Evolutionary conservation across 2,888 invertebrate species (phyloP).

Genomic region (Drosophila pegasa): DNA sequence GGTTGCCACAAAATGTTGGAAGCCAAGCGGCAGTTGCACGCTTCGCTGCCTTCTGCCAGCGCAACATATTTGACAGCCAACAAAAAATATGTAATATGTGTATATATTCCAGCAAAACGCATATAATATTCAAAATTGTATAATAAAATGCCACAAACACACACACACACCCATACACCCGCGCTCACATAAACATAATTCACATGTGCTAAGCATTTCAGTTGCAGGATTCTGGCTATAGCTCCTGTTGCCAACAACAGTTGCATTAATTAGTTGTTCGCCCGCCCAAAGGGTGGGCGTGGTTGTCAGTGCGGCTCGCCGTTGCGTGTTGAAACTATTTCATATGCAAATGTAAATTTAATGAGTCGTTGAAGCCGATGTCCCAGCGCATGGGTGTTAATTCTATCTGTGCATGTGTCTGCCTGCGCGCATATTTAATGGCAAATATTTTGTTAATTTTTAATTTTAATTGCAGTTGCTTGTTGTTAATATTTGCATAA

Average conservation of each 20-base stretch:
- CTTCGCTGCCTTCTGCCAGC: conserved; percentile 29
- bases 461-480: conserved; percentile 76
- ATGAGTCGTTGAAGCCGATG: conserved; percentile 69
- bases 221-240: conserved; percentile 40
- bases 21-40: conserved; percentile 35
- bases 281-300: conserved; percentile 8
- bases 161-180: conserved; percentile 10
- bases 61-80: conserved; percentile 52
- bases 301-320: conserved; percentile 14
- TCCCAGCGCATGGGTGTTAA: conserved; percentile 40
- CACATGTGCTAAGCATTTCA: conserved; percentile 36
- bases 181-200: conserved; percentile 6
- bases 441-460: conserved; percentile 76
- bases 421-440: conserved; percentile 28
- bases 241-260: conserved; percentile 49
- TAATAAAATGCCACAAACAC: conserved; percentile 46
- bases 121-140: conserved; percentile 53
- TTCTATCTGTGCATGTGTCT: conserved; percentile 23
- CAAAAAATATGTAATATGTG: conserved; percentile 29
- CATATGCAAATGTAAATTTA: conserved; percentile 77
- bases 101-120: conserved; percentile 53
- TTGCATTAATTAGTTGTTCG: conserved; percentile 71
- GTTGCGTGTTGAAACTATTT: conserved; percentile 70
- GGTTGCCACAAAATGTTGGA: conserved; percentile 57
- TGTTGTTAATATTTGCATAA: conserved; percentile 73